phyloP scores from a whole-genome alignment of 2,888 invertebrate genomes.

The Bombylius major region DNA sequence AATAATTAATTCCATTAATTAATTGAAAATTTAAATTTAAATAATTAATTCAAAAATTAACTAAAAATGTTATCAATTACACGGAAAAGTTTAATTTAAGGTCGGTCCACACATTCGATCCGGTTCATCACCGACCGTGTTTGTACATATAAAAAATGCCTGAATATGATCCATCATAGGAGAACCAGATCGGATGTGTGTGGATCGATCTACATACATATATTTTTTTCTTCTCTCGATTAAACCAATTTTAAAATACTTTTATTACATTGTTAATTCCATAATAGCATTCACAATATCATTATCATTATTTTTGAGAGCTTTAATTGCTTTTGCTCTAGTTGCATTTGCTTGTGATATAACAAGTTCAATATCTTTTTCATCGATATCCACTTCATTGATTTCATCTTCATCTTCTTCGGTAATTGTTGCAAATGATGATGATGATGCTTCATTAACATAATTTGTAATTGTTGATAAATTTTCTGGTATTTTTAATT shows the following conservation, averaged over 20 bases:
- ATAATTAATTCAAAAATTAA: no score
- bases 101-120: no score
- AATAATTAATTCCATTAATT: no score
- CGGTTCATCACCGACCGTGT: no score
- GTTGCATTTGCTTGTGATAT: slow-evolving; percentile 96
- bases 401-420: slow-evolving; percentile 89
- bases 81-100: no score
- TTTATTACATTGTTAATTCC: slow-evolving; percentile 52
- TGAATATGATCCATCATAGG: no score
- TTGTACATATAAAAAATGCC: no score
- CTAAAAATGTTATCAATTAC: no score
- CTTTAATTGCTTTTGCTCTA: slow-evolving; percentile 83
- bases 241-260: no score
- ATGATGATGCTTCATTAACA: slow-evolving; percentile 54
- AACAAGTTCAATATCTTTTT: slow-evolving; percentile 96
- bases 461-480: slow-evolving; percentile 18
- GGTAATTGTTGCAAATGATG: slow-evolving; percentile 71
- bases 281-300: slow-evolving; percentile 99
- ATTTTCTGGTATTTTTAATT: slow-evolving; percentile 88
- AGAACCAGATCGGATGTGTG: no score
- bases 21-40: no score
- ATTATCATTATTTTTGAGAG: slow-evolving; percentile 90
- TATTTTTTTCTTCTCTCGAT: not conserved
- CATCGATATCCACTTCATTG: slow-evolving; percentile 92
- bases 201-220: no score